Base-by-base conservation (phyloP, 2,797 vertebrate species). In the Mergus octosetaceus region DNA sequence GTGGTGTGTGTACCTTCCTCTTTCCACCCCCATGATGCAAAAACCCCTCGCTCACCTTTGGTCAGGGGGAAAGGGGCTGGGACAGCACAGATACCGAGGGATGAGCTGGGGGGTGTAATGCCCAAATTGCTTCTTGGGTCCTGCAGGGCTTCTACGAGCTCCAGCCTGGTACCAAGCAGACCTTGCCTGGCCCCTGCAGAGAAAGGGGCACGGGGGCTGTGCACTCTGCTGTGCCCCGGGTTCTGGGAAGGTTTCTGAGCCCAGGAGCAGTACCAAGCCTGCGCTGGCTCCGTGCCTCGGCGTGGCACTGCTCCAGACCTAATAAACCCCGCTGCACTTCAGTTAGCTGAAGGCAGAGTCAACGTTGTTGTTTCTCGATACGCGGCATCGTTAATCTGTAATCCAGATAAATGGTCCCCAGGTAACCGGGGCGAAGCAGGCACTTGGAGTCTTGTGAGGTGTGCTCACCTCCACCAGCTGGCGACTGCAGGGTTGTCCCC, bases 321-420 rank as follows among this genome's bases (percentile, higher is more conserved):
- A 47, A 86, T 90, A 86, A 95, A 89, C 49, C 43, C 77, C 61
- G 43, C 75, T 82, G 88, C 53, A 79, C 84, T 85, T 87, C 30
- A 70, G 47, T 10, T 94, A 49, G 39, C 77, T 66, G 60, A 10
- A 51, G 36, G 72, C 77, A 72, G 51, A 78, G 17, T 62, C 62
- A 58, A 36, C 27, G 36, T 66, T 8, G 71, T 43, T 86, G 45
- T 87, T 88, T 85, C 77, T 0, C 0, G 76, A 4, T 76, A 54
- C 0, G 8, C 92, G 80, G 84, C 28, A 11, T 32, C 79, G 82
- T 91, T 87, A 70, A 76, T 43, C 51, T 89, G 51, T 66, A 60
- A 87, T 36, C 47, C 80, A 74, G 74, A 12, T n/a, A 70, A 88
- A 56, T 47, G 75, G 32, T 53, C 32, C 28, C 27, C 0, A 2